phyloP scores from a whole-genome alignment of 2,888 invertebrate genomes.

The Cyclophora punctaria region DNA sequence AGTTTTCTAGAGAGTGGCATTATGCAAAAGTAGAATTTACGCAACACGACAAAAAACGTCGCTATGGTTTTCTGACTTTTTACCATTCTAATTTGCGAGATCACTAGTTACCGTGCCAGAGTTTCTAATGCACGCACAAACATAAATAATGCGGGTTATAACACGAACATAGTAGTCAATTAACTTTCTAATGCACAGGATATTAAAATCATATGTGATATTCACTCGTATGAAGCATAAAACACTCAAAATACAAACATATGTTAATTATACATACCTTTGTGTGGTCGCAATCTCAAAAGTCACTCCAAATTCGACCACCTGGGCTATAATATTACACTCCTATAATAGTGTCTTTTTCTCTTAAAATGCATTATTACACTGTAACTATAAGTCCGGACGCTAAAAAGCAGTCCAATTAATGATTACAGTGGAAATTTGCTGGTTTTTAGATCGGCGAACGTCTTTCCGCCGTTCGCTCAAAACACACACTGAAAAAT shows the following conservation, averaged over 20 bases:
- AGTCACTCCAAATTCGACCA: conserved; percentile 59
- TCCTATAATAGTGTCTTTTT: conserved; percentile 69
- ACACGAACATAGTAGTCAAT: conserved; percentile 26
- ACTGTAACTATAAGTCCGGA: conserved; percentile 60
- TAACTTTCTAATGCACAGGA: conserved; percentile 45
- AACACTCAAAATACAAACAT: conserved; percentile 39
- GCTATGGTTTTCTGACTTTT: neutral
- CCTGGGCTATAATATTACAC: conserved; percentile 75
- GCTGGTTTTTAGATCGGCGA: conserved; percentile 37
- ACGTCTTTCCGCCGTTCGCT: conserved; percentile 45
- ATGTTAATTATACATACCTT: conserved; percentile 56
- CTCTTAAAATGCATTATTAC: conserved; percentile 74
- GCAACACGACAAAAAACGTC: conserved; percentile 9
- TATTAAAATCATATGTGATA: conserved; percentile 16
- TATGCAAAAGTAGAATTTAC: conserved; percentile 8
- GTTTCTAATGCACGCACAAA: conserved; percentile 1
- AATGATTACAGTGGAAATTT: conserved; percentile 37
- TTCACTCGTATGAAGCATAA: conserved; percentile 15
- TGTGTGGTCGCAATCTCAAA: conserved; percentile 44
- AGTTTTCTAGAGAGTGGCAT: neutral
- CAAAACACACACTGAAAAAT: conserved; percentile 53
- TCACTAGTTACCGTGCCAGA: no score
- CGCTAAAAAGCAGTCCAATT: conserved; percentile 61
- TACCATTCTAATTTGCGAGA: neutral
- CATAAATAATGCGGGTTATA: conserved; percentile 26